Conservation (phyloP, 2,113 vertebrate genomes). For the Lophura nycthemera region DNA sequence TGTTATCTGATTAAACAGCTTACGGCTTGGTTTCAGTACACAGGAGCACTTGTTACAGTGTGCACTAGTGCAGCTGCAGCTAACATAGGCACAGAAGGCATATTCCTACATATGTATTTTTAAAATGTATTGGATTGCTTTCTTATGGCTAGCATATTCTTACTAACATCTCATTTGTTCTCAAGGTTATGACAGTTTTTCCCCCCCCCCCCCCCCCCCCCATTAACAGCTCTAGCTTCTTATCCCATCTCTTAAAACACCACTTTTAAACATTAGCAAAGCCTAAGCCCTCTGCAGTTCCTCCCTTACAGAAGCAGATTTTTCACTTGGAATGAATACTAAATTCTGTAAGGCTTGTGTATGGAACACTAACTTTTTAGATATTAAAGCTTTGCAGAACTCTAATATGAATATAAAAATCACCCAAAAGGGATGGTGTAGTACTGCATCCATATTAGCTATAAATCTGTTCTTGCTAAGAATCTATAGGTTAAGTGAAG, state of each 20-base stretch:
- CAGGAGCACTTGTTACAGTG: neutral
- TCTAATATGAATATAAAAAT: neutral
- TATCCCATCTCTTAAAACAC: neutral
- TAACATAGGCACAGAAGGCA: neutral
- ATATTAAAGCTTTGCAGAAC: neutral
- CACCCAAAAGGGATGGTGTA: neutral
- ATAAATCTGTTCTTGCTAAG: neutral
- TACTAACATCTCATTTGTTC: neutral
- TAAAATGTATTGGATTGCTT: accelerated
- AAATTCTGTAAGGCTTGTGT: neutral
- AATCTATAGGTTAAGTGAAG: neutral
- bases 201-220: no score
- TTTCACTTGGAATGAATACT: neutral
- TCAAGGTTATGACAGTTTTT: accelerated
- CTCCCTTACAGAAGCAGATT: neutral
- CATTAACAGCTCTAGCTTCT: neutral
- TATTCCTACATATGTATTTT: neutral
- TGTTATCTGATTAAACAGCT: neutral
- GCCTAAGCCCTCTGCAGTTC: neutral
- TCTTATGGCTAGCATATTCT: neutral
- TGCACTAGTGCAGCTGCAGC: neutral
- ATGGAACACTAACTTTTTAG: neutral
- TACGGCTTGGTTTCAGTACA: neutral
- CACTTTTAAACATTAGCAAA: neutral
- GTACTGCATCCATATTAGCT: neutral